Conservation (phyloP, 2,888 invertebrate species). For the Pharmacophagus antenor region DNA sequence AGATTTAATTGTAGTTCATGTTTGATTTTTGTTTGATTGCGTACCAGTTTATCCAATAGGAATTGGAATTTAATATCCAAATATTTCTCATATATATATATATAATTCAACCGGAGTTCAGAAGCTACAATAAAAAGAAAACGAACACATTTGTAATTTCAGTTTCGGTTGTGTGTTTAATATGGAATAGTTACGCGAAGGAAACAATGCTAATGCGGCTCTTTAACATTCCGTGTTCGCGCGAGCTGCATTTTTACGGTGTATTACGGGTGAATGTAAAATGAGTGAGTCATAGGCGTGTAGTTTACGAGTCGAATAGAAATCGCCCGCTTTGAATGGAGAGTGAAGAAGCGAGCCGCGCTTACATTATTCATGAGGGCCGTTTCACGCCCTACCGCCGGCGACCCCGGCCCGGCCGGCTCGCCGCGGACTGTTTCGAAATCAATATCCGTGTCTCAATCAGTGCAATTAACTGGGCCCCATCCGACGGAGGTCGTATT, state of each 20-base stretch:
- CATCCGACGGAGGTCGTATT: slow-evolving; percentile 58
- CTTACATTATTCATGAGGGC: slow-evolving; percentile 76
- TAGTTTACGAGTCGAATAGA: slow-evolving; percentile 77
- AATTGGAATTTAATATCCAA: too few species aligned
- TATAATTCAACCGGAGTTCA: too few species aligned
- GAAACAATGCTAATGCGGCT: slow-evolving; percentile 49
- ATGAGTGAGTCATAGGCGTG: slow-evolving; percentile 77
- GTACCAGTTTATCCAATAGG: too few species aligned
- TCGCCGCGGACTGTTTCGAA: slow-evolving; percentile 66
- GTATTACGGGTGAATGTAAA: slow-evolving; percentile 76
- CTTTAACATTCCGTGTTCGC: slow-evolving; percentile 68
- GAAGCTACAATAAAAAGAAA: slow-evolving; percentile 3
- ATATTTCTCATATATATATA: too few species aligned
- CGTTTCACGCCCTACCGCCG: slow-evolving; percentile 62
- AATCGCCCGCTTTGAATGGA: slow-evolving; percentile 78
- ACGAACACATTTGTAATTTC: slow-evolving; percentile 11
- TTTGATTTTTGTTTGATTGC: too few species aligned
- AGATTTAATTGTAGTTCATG: slow-evolving; percentile 64
- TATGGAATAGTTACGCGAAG: slow-evolving; percentile 43
- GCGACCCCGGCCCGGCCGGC: slow-evolving; percentile 41
- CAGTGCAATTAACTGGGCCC: slow-evolving; percentile 73
- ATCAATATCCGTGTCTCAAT: slow-evolving; percentile 80
- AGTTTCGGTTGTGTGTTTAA: slow-evolving; percentile 13
- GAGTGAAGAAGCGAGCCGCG: slow-evolving; percentile 75
- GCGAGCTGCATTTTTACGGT: slow-evolving; percentile 72